Evolutionary conservation across 2,113 vertebrate genomes (phyloP).

Genomic region (Sapayoa aenigma): DNA sequence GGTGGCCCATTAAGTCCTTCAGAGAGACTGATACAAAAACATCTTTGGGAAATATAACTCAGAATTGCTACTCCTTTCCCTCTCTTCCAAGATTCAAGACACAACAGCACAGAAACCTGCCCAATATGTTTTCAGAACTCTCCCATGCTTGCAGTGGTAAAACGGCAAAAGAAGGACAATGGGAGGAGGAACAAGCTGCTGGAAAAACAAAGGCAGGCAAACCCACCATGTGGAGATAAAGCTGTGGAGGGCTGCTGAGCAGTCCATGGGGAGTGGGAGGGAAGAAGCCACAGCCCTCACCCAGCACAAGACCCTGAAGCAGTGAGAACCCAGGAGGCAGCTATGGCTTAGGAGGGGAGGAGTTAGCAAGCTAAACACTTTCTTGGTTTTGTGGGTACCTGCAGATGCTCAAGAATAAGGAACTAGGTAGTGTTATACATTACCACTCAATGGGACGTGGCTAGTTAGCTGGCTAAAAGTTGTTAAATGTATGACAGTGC

Average conservation of each 20-base stretch:
- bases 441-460: background rate
- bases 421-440: background rate
- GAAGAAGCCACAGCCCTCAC: background rate
- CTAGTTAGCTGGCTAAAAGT: background rate
- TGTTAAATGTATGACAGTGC: fast-evolving
- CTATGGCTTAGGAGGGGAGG: background rate
- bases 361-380: background rate
- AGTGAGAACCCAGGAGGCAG: fast-evolving
- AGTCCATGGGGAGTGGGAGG: background rate
- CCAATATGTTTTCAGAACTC: background rate
- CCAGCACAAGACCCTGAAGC: background rate
- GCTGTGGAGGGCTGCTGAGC: background rate
- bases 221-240: fast-evolving
- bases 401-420: background rate
- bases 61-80: background rate
- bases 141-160: background rate
- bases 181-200: background rate
- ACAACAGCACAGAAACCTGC: background rate
- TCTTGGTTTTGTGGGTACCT: background rate
- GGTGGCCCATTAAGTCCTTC: background rate
- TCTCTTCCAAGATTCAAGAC: background rate
- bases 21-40: background rate
- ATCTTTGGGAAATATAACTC: background rate
- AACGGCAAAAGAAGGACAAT: background rate
- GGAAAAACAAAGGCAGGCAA: background rate